Evolutionary conservation across 2,888 invertebrate species (phyloP).

Genomic region (Eudemis profundana): DNA sequence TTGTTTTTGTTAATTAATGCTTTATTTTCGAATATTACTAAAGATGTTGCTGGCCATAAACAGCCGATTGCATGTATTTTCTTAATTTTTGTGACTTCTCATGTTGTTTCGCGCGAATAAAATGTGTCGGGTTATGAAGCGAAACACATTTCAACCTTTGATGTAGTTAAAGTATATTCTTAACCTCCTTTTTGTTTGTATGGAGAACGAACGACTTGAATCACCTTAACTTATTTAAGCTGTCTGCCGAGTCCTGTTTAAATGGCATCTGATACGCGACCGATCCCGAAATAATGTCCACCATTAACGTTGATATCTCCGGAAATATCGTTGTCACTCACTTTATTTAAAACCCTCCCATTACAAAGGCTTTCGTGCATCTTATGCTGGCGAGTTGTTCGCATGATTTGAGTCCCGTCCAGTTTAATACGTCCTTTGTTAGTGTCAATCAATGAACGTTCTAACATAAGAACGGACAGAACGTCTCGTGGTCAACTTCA

Average conservation of each 20-base stretch:
- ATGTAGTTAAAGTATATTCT: no score
- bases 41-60: no score
- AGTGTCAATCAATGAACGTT: conserved; percentile 43
- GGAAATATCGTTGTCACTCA: conserved; percentile 62
- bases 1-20: no score
- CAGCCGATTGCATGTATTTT: no score
- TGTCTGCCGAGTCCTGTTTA: conserved; percentile 57
- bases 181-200: no score
- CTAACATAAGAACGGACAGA: conserved; percentile 34
- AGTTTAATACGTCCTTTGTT: conserved; percentile 41
- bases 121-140: no score
- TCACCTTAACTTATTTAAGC: conserved; percentile 65
- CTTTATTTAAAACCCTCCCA: conserved; percentile 43
- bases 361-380: conserved; percentile 38
- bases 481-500: conserved; percentile 28
- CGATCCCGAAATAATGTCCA: conserved; percentile 64
- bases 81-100: no score
- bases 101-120: no score
- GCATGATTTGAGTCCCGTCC: conserved; percentile 31
- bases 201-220: no score
- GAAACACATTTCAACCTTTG: no score
- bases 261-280: conserved; percentile 60
- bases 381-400: conserved; percentile 32
- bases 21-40: no score
- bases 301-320: conserved; percentile 62